phyloP scores from a whole-genome alignment of 1,140 invertebrate genomes.

The Lepidotrigona ventralis region DNA sequence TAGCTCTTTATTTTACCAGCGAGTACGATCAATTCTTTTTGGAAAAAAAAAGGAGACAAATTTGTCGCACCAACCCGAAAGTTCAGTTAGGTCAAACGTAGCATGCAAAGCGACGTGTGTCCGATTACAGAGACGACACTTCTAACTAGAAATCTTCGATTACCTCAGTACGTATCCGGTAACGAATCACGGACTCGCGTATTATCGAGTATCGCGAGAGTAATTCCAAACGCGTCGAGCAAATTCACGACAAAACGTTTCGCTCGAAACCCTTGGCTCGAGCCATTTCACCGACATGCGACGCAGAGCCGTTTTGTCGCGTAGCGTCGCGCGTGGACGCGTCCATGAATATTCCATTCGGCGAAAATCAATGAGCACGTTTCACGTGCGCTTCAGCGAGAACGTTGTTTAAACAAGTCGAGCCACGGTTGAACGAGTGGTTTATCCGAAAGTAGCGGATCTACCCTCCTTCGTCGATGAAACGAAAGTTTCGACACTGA shows the following conservation, averaged over 20 bases:
- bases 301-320: background rate
- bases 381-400: constrained; percentile 14
- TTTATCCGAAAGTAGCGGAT: constrained; percentile 12
- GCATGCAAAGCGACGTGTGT: background rate
- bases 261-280: background rate
- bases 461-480: background rate
- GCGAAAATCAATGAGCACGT: constrained; percentile 24
- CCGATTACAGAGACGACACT: background rate
- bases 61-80: background rate
- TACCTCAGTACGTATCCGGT: too few species aligned
- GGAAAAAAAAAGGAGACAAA: background rate
- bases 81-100: background rate
- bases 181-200: background rate
- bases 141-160: background rate
- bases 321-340: constrained; percentile 8
- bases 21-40: background rate
- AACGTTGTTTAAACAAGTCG: constrained; percentile 15
- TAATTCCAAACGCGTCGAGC: background rate
- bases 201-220: background rate
- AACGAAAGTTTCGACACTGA: background rate
- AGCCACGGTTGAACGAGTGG: background rate
- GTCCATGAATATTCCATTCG: constrained; percentile 32
- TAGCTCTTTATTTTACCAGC: background rate
- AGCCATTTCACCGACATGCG: background rate
- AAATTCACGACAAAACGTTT: background rate